A percentile compares a stretch with the other conserved stretches of the same genome.
Evolutionary conservation across 92 coral and sea anemone species (phyloP).

Genomic region (Pocillopora grandis): DNA sequence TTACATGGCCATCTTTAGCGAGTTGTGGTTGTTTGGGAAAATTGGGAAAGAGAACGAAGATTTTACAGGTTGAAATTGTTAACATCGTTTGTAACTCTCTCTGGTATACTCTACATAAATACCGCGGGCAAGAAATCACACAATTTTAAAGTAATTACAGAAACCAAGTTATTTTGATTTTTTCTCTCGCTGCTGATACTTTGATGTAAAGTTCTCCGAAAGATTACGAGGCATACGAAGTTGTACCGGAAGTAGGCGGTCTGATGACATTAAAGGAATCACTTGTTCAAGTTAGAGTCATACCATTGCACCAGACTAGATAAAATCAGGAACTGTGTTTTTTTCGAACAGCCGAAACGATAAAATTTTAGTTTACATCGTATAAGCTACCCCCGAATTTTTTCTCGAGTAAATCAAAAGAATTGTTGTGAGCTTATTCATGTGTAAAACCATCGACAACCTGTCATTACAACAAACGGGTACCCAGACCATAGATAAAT

Average conservation of each 20-base stretch:
- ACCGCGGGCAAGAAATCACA: too few species aligned
- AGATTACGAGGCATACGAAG: not conserved
- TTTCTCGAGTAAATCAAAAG: not conserved
- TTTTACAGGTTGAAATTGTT: not conserved
- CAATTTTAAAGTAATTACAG: too few species aligned
- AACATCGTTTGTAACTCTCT: not conserved
- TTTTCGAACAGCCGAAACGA: too few species aligned
- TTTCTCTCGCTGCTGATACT: not conserved
- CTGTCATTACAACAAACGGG: slow-evolving; percentile 31
- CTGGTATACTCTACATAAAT: too few species aligned
- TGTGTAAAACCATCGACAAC: slow-evolving; percentile 33
- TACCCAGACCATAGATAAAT: slow-evolving; percentile 3
- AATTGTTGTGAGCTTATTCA: slow-evolving; percentile 14
- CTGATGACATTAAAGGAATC: not conserved
- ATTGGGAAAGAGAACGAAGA: not conserved
- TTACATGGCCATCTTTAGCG: too few species aligned
- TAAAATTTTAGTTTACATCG: not conserved
- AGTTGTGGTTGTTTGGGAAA: not conserved
- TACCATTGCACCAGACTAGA: too few species aligned
- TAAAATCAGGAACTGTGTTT: too few species aligned
- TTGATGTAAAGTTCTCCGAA: not conserved
- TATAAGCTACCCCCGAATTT: too few species aligned
- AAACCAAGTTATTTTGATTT: not conserved
- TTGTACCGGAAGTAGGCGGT: not conserved
- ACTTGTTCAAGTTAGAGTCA: too few species aligned